Base-by-base conservation (phyloP, 2,797 vertebrate genomes). In the Crax fasciolata region DNA sequence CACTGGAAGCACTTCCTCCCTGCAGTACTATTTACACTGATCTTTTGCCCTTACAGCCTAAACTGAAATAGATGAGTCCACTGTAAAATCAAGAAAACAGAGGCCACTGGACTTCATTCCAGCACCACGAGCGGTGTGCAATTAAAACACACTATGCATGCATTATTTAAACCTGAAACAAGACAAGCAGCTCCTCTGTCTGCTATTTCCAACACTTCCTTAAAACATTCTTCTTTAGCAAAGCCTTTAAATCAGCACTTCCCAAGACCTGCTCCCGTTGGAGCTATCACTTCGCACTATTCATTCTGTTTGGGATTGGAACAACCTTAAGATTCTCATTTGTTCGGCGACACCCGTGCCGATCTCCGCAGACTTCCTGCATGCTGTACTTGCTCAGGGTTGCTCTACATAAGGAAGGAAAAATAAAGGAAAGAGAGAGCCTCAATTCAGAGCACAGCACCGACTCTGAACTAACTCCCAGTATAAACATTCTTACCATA, bases 361-460 rank as follows among this genome's bases (percentile, higher is more conserved):
- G 85, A 88, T 48, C 62, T 86, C 70, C 85, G 35, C 73, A 81
- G 49, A 88, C 55, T 92, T 94, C 91, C 94, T 94, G 65, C 20
- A 66, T 88, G 93, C 94, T 30, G 24, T 81, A 84, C 21, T 68
- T 5, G 13, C 58, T 63, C 0, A 0, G 51, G 32, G 68, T 73
- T 90, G 89, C 75, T 75, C 91, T 91, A 59, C 65, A 54, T 48
- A 68, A 74, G 75, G 82, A 94, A 91, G 49, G 44, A 87, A 87
- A 67, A 68, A 84, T 9, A 59, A 46, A 89, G 65, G 75, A 35
- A 92, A 95, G 57, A 57, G n/a, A 6, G 6, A 21, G 1, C 20
- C 44, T 72, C 46, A 44, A 1, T 21, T 41, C 38, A 10, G 21
- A 82, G 51, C 54, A 28, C 57, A 35, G 10, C 5, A 48, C 13